Conservation (phyloP, 2,888 invertebrate genomes). For the Habroteleia sp. region DNA sequence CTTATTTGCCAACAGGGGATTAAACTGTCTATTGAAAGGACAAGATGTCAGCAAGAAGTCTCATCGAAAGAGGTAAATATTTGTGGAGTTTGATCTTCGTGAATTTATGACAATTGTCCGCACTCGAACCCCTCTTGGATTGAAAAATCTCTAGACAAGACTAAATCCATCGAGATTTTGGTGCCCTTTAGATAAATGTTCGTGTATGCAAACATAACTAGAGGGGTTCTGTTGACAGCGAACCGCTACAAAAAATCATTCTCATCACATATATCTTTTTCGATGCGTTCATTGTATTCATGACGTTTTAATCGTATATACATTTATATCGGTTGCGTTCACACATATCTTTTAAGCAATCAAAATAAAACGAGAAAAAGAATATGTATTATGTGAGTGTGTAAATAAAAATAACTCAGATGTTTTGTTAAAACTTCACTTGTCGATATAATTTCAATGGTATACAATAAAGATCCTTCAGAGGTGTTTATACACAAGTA, state of each 20-base stretch:
- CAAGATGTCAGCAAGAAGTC: constrained; percentile 43
- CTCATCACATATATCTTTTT: constrained; percentile 70
- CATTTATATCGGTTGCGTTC: constrained; percentile 65
- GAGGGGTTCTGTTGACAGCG: constrained; percentile 63
- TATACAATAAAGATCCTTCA: no score
- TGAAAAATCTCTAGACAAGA: constrained; percentile 17
- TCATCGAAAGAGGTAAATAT: constrained; percentile 68
- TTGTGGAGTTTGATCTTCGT: constrained; percentile 64
- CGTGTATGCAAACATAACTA: constrained; percentile 74
- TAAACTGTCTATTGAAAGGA: constrained; percentile 22
- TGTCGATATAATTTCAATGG: no score
- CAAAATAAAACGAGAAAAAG: constrained; percentile 15
- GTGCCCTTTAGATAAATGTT: constrained; percentile 72
- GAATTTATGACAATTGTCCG: constrained; percentile 52
- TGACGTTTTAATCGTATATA: constrained; percentile 76
- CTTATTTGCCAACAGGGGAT: neutral
- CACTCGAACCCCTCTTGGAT: constrained; percentile 32
- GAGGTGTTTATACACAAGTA: no score
- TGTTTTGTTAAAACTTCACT: no score
- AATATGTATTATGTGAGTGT: no score
- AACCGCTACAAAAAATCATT: constrained; percentile 69
- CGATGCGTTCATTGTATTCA: constrained; percentile 71
- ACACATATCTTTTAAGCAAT: constrained; percentile 44
- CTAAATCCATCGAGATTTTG: constrained; percentile 63
- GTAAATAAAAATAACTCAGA: no score